These are phyloP conservation scores for Cyrtodaria siliqua DNA, from an alignment of 2,888 invertebrate species.

Conservation along the genomic window DNA sequence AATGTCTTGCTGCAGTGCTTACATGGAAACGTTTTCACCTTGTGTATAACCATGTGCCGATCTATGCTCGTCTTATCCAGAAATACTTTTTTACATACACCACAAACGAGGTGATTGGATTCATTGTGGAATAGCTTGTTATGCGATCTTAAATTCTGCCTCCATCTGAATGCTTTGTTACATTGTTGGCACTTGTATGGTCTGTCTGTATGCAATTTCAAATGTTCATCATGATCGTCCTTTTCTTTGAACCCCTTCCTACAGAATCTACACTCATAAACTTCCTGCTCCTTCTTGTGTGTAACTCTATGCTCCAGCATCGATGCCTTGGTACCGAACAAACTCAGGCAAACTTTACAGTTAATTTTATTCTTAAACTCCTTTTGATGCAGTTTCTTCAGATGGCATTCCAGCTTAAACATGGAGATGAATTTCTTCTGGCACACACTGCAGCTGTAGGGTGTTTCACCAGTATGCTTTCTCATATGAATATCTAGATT, in stretches of 20 bases:
- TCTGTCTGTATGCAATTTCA: neutral
- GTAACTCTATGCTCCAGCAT: conserved; percentile 26
- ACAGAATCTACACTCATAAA: no score
- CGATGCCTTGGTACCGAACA: conserved; percentile 19
- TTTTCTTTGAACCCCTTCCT: no score
- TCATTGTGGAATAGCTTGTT: conserved; percentile 17
- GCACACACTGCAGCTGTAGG: conserved; percentile 35
- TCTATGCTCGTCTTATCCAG: conserved; percentile 21
- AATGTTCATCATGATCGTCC: no score
- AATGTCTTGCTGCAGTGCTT: conserved; percentile 29
- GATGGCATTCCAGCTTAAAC: conserved; percentile 22
- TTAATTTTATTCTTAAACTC: conserved; percentile 8
- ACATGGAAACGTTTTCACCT: conserved; percentile 7
- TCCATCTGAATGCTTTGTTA: conserved; percentile 30
- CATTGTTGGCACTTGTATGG: conserved; percentile 22
- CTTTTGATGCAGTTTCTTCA: conserved; percentile 26
- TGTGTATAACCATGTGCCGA: conserved; percentile 12
- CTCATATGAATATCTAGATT: conserved; percentile 21
- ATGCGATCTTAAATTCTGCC: conserved; percentile 25
- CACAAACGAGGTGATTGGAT: conserved; percentile 19
- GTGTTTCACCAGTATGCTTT: conserved; percentile 32
- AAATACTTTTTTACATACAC: conserved; percentile 39
- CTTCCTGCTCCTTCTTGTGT: conserved; percentile 8
- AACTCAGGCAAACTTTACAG: conserved; percentile 19
- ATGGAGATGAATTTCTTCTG: conserved; percentile 28